Percentiles rank a stretch among this genome's conserved stretches.
These are phyloP conservation scores for Stigmatopora nigra DNA, from an alignment of 2,113 vertebrate species.

Conservation along the genomic window DNA sequence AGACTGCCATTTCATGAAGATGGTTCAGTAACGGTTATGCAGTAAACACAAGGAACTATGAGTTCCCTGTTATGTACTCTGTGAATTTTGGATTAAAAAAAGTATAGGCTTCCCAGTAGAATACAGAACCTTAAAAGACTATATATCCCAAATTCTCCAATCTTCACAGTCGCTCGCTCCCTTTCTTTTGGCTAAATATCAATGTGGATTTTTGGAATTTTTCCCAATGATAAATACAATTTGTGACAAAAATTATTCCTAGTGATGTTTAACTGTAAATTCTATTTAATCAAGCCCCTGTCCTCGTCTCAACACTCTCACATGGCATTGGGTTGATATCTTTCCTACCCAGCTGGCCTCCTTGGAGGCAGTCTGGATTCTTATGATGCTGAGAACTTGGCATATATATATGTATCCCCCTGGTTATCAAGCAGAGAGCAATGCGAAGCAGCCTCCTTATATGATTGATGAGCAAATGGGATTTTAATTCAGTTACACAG, in stretches of 20 bases:
- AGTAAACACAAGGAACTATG: too few species aligned
- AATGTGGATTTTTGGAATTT: conserved; percentile 7
- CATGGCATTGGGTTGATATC: conserved; percentile 50
- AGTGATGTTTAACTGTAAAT: conserved; percentile 10
- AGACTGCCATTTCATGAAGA: too few species aligned
- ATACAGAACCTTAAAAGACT: too few species aligned
- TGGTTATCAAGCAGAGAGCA: conserved; percentile 48
- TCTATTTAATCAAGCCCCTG: conserved; percentile 21
- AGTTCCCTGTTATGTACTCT: too few species aligned
- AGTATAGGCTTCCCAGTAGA: too few species aligned
- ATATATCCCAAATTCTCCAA: too few species aligned
- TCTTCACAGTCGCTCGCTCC: too few species aligned
- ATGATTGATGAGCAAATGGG: conserved; percentile 66
- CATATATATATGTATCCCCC: conserved; percentile 53
- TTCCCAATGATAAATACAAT: background rate
- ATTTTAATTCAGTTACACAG: conserved; percentile 66
- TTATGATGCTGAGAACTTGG: conserved; percentile 45
- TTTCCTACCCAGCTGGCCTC: conserved; percentile 53
- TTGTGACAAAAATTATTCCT: background rate
- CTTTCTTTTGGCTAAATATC: conserved; percentile 4
- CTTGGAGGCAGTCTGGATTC: conserved; percentile 47
- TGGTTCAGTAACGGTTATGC: too few species aligned
- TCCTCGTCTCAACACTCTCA: conserved; percentile 21
- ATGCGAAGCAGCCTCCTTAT: conserved; percentile 39
- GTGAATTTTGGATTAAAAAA: too few species aligned